These are phyloP conservation scores for Drymonia ruficornis DNA, from an alignment of 2,888 invertebrate species.

Conservation along the genomic window DNA sequence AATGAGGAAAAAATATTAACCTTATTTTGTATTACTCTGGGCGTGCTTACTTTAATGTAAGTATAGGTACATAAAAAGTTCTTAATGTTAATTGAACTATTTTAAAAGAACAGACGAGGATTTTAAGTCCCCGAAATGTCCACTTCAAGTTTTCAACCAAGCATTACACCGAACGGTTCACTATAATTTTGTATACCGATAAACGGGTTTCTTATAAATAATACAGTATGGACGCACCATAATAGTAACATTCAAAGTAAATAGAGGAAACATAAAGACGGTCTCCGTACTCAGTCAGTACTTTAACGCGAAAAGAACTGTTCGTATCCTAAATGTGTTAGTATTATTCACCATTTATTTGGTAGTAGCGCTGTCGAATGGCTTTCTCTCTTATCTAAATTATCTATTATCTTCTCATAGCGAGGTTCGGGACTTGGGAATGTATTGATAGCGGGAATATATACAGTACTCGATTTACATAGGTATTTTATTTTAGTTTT, in stretches of 20 bases:
- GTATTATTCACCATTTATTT: slow-evolving; percentile 64
- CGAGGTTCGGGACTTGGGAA: slow-evolving; percentile 45
- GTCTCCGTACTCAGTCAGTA: slow-evolving; percentile 16
- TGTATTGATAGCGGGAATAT: slow-evolving; percentile 51
- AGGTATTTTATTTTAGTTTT: slow-evolving; percentile 40
- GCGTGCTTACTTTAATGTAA: too few species aligned
- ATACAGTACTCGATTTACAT: slow-evolving; percentile 44
- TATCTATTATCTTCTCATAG: slow-evolving; percentile 63
- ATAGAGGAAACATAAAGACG: slow-evolving; percentile 59
- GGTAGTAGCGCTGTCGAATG: slow-evolving; percentile 51
- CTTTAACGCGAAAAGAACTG: slow-evolving; percentile 22
- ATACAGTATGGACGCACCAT: background rate
- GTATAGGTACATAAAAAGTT: too few species aligned
- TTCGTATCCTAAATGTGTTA: slow-evolving; percentile 45
- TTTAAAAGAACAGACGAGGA: too few species aligned
- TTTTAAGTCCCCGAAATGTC: too few species aligned
- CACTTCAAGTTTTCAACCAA: too few species aligned
- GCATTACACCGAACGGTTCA: too few species aligned
- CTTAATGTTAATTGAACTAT: too few species aligned
- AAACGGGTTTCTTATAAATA: too few species aligned
- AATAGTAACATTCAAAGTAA: slow-evolving; percentile 42
- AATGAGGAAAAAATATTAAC: too few species aligned
- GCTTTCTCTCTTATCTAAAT: slow-evolving; percentile 75
- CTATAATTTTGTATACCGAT: too few species aligned
- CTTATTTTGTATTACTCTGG: too few species aligned